A percentile compares a stretch with the other conserved stretches of the same genome.
Conservation (phyloP, 2,888 invertebrate species). For the Callosobruchus maculatus region DNA sequence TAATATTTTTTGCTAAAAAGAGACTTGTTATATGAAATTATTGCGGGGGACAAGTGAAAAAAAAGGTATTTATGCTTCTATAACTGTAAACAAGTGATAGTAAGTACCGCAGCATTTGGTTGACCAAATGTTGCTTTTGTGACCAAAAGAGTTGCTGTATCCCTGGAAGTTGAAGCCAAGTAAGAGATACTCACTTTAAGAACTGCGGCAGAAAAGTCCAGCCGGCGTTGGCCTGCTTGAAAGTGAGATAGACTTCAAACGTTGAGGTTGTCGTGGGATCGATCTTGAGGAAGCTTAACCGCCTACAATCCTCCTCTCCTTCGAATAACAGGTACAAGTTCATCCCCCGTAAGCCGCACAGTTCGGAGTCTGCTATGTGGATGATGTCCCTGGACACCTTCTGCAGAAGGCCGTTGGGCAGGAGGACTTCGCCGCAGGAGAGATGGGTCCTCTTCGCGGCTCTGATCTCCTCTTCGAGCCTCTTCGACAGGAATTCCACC, state of each 20-base stretch:
- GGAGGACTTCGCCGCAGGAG: slow-evolving; percentile 78
- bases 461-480: slow-evolving; percentile 74
- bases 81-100: too few relatives aligned
- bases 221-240: slow-evolving; percentile 81
- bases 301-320: slow-evolving; percentile 64
- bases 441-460: slow-evolving; percentile 78
- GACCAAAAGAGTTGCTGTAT: background rate
- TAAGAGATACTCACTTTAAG: slow-evolving; percentile 69
- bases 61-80: too few relatives aligned
- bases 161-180: background rate
- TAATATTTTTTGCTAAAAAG: too few relatives aligned
- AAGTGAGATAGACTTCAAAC: slow-evolving; percentile 83
- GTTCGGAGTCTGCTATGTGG: slow-evolving; percentile 79
- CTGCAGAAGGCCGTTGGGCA: slow-evolving; percentile 78
- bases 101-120: too few relatives aligned
- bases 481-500: slow-evolving; percentile 67
- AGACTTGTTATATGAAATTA: too few relatives aligned
- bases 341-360: slow-evolving; percentile 84
- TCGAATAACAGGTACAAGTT: slow-evolving; percentile 80
- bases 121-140: too few relatives aligned
- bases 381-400: slow-evolving; percentile 77
- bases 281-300: slow-evolving; percentile 79
- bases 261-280: slow-evolving; percentile 86
- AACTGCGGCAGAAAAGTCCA: slow-evolving; percentile 88
- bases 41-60: too few relatives aligned